Conservation (phyloP, 1,140 invertebrate species). For the Hycleus phaleratus region DNA sequence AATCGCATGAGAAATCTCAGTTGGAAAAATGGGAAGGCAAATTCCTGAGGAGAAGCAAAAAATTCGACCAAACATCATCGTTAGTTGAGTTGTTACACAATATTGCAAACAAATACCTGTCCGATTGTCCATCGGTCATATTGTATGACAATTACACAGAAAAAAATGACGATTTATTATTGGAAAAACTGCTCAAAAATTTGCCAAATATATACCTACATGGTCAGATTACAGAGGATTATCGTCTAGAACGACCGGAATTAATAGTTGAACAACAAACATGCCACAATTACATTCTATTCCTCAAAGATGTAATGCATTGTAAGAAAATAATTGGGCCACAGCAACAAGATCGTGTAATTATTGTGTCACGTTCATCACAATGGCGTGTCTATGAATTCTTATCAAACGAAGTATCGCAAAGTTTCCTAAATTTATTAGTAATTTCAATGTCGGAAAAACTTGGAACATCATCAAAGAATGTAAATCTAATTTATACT, state of each 20-base stretch:
- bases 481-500: no score
- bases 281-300: conserved; percentile 57
- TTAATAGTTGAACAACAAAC: conserved; percentile 29
- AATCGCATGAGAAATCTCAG: conserved; percentile 35
- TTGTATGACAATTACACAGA: conserved; percentile 53
- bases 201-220: conserved; percentile 51
- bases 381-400: conserved; percentile 65
- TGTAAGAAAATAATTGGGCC: conserved; percentile 49
- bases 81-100: conserved; percentile 48
- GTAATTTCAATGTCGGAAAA: conserved; percentile 48
- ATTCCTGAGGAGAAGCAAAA: conserved; percentile 25
- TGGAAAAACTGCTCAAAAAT: conserved; percentile 50
- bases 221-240: conserved; percentile 45
- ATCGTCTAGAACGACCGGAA: conserved; percentile 17
- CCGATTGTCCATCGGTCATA: conserved; percentile 52
- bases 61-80: conserved; percentile 45
- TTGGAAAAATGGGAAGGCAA: conserved; percentile 32
- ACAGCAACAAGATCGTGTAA: conserved; percentile 48
- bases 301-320: conserved; percentile 52
- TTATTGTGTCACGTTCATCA: conserved; percentile 55
- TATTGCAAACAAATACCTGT: conserved; percentile 48
- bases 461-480: conserved; percentile 7
- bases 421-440: conserved; percentile 57
- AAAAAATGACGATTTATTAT: conserved; percentile 44
- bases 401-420: conserved; percentile 49